Percentiles rank a stretch among this genome's conserved stretches.
These are phyloP conservation scores for Campylomormyrus tamandua DNA, from an alignment of 2,113 vertebrate species.

Conservation along the genomic window DNA sequence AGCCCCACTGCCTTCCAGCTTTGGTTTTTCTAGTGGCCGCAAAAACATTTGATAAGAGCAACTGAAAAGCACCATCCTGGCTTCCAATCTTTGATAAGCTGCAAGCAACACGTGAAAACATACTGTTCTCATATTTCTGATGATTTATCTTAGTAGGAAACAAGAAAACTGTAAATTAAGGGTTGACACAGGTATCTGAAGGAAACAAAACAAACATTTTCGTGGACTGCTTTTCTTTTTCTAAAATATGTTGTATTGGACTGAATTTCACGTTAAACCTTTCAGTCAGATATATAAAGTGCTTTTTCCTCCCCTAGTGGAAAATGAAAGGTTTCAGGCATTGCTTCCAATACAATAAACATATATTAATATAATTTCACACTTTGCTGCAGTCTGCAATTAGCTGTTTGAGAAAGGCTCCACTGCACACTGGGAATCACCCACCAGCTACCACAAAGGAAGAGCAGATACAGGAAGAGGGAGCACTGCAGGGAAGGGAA, in stretches of 20 bases:
- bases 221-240: background rate
- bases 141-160: background rate
- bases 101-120: background rate
- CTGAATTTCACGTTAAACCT: background rate
- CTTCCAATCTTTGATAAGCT: background rate
- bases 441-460: background rate
- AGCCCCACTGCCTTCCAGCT: background rate
- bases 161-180: background rate
- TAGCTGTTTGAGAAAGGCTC: background rate
- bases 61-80: background rate
- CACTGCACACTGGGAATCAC: background rate
- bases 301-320: background rate
- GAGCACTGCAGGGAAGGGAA: background rate
- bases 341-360: background rate
- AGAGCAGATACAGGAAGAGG: background rate
- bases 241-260: background rate
- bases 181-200: background rate
- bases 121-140: background rate
- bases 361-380: background rate
- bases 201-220: background rate
- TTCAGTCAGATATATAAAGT: constrained; percentile 13
- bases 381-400: background rate
- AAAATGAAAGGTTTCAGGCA: constrained; percentile 8
- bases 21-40: background rate
- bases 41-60: background rate